Conservation (phyloP, 2,888 invertebrate genomes). For the Microctonus hyperodae region DNA sequence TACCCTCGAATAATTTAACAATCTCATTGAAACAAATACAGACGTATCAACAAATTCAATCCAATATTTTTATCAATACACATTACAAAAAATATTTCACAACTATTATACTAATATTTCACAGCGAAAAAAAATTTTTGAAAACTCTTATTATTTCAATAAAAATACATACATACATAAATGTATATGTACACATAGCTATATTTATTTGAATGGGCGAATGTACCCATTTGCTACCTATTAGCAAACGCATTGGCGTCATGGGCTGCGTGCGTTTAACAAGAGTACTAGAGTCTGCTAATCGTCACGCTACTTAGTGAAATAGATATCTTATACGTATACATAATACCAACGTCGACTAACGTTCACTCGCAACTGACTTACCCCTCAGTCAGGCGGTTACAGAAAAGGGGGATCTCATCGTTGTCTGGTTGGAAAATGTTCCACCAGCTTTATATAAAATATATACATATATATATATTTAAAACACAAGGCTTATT, state of each 20-base stretch:
- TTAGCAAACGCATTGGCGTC: background rate
- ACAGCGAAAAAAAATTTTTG: too few species aligned
- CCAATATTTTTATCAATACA: background rate
- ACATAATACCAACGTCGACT: background rate
- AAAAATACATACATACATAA: too few species aligned
- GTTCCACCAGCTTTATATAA: constrained; percentile 8
- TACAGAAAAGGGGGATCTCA: background rate
- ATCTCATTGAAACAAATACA: too few species aligned
- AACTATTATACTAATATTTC: background rate
- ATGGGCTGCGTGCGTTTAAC: background rate
- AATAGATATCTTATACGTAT: constrained; percentile 4
- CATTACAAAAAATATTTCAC: background rate
- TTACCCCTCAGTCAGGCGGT: constrained; percentile 12
- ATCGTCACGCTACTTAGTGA: constrained; percentile 22
- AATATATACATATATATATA: background rate
- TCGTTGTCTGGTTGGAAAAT: background rate
- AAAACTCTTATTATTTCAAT: too few species aligned
- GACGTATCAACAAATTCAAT: too few species aligned
- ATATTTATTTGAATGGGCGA: background rate
- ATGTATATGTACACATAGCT: too few species aligned
- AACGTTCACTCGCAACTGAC: constrained; percentile 1
- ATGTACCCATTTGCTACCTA: constrained; percentile 3
- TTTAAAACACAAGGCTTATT: constrained; percentile 16
- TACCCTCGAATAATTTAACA: too few species aligned
- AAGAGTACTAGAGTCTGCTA: constrained; percentile 14